Conservation (phyloP, 2,888 invertebrate genomes). For the Drosophila kuntzei region DNA sequence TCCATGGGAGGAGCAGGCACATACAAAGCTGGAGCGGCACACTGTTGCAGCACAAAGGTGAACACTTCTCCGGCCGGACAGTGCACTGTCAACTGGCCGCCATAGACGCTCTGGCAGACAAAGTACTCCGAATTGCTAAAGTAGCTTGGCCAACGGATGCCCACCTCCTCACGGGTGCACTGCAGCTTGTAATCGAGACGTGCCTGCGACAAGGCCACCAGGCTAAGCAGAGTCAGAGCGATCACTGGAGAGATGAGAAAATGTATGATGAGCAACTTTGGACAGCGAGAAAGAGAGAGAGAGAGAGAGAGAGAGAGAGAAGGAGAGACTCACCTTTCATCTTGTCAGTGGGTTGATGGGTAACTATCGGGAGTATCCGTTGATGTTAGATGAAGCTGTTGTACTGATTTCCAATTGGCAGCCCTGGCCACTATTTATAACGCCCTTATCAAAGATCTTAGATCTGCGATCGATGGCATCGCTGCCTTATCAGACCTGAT, state of each 20-base stretch:
- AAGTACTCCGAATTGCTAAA: slow-evolving; percentile 80
- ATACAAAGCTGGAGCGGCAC: slow-evolving; percentile 72
- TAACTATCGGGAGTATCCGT: slow-evolving; percentile 55
- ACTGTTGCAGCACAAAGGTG: slow-evolving; percentile 82
- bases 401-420: slow-evolving; percentile 66
- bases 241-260: slow-evolving; percentile 46
- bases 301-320: not conserved
- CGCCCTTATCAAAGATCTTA: slow-evolving; percentile 50
- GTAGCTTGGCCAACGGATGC: slow-evolving; percentile 84
- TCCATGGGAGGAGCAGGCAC: slow-evolving; percentile 79
- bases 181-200: slow-evolving; percentile 69
- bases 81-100: slow-evolving; percentile 63
- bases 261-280: not conserved
- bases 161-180: slow-evolving; percentile 78
- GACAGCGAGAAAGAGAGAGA: no score
- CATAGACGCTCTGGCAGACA: slow-evolving; percentile 73
- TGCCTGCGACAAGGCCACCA: slow-evolving; percentile 70
- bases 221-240: slow-evolving; percentile 73
- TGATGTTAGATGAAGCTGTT: slow-evolving; percentile 68
- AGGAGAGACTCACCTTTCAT: slow-evolving; percentile 81
- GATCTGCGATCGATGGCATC: slow-evolving; percentile 39
- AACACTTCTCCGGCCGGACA: slow-evolving; percentile 82
- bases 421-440: slow-evolving; percentile 78
- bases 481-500: slow-evolving; percentile 43
- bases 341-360: slow-evolving; percentile 28